phyloP scores from a whole-genome alignment of 2,888 invertebrate genomes.

The Scaptomyza parva region DNA sequence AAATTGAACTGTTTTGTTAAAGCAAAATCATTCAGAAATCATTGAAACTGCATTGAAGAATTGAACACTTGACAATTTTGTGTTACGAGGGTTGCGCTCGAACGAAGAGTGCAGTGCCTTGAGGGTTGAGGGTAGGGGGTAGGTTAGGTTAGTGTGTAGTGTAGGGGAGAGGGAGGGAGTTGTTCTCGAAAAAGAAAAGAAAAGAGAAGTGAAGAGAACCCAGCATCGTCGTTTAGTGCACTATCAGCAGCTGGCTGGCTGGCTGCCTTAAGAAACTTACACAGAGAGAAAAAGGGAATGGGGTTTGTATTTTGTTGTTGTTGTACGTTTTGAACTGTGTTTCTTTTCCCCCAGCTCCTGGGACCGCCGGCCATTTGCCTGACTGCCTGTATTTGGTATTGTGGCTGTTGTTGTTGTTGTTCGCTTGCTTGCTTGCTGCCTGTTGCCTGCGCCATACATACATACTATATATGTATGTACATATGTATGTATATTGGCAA shows the following conservation, averaged over 20 bases:
- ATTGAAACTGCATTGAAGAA: slow-evolving; percentile 5
- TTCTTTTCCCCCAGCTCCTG: slow-evolving; percentile 16
- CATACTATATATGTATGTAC: slow-evolving; percentile 4
- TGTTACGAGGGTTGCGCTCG: background rate
- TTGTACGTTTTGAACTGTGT: slow-evolving; percentile 9
- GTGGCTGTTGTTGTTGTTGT: background rate
- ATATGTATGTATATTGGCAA: slow-evolving; percentile 46
- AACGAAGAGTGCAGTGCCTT: background rate
- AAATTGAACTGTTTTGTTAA: background rate
- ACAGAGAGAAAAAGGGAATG: background rate
- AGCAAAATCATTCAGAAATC: background rate
- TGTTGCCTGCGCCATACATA: slow-evolving; percentile 47
- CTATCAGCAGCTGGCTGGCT: slow-evolving; percentile 34
- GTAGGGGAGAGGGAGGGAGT: background rate
- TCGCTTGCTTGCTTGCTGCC: background rate
- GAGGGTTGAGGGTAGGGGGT: background rate
- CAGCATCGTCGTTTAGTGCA: slow-evolving; percentile 26
- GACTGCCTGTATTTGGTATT: background rate
- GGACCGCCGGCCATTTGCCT: background rate
- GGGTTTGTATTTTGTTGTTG: slow-evolving; percentile 8
- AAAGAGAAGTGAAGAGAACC: background rate
- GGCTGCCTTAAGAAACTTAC: slow-evolving; percentile 7
- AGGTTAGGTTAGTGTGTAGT: background rate
- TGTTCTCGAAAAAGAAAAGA: background rate
- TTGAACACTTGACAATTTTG: slow-evolving; percentile 9